Evolutionary conservation across 2,113 vertebrate species (phyloP), one percentile per base, ranked within the genome.

Genomic region (Siniperca knerii): DNA sequence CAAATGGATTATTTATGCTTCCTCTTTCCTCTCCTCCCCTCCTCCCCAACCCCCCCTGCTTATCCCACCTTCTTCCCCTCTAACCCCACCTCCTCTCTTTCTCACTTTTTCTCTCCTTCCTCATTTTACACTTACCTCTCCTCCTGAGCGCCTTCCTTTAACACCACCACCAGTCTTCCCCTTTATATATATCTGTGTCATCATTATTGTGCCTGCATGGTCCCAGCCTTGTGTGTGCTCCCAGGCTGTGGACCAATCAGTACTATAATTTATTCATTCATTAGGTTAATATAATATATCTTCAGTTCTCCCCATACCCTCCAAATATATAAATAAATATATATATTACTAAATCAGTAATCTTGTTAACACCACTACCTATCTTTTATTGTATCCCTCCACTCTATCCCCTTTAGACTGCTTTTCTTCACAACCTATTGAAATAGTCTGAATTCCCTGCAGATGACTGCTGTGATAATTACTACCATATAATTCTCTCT

Each of bases 1-100:
- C 75, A 80, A 13, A 81, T 90, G 90, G 92, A 88, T 93, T 93
- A 92, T 93, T 92, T 82, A 89, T 90, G 81, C 90, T 92, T 79
- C 80, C 85, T 83, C 83, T 81, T 60, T 62, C 62, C 37, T 55
- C 70, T 29, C 29, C 29, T 29, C 29, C 29, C 29, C 29, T 42
- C 66, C n/a, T 40, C 58, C 55, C 67, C 37, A 71, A 15, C 72
- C 48, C 58, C 64, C 40, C 29, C 75, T 69, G 52, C 55, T 86
- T 79, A 75, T 60, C 74, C 77, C 64, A 37, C 48, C 79, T 55
- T 29, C 60, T 72, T 52, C 44, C 77, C 57, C 58, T 61, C 61
- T 66, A 60, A 66, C 77, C 52, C 67, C 79, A 8, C 69, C 75
- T 61, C 54, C 69, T 72, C 70, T 42, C 21, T 72, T 81, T 86